These are phyloP conservation scores for Henicopernis longicauda DNA, from an alignment of 2,113 vertebrate species.

Conservation along the genomic window DNA sequence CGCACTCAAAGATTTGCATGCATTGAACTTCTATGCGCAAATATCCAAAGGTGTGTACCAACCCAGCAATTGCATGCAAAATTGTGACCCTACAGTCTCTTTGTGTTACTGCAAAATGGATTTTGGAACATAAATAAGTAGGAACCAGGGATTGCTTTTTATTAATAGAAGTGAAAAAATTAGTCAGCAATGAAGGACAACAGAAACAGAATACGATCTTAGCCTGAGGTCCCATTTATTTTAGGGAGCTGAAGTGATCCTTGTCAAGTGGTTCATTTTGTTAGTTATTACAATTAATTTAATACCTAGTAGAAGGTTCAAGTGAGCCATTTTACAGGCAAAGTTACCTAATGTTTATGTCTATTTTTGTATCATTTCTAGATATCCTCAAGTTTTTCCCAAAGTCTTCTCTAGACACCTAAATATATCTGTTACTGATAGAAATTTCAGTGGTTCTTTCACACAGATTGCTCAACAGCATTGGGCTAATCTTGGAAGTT, in stretches of 20 bases:
- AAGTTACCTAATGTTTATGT: not conserved
- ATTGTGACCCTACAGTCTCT: not conserved
- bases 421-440: not conserved
- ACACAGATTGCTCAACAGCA: not conserved
- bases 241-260: not conserved
- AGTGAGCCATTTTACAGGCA: not conserved
- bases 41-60: not conserved
- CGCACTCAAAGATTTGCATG: not conserved
- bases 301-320: not conserved
- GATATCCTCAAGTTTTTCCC: not conserved
- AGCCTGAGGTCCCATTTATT: not conserved
- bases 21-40: not conserved
- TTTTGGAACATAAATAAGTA: not conserved
- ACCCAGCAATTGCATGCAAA: not conserved
- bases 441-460: not conserved
- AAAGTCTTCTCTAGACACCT: not conserved
- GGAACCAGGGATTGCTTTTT: not conserved
- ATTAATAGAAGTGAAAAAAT: not conserved
- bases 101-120: not conserved
- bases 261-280: not conserved
- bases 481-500: not conserved
- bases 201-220: not conserved
- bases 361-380: not conserved
- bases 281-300: not conserved
- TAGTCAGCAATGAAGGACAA: not conserved